Evolutionary conservation across 2,113 vertebrate species (phyloP).

Genomic region (Baryphthengus martii): DNA sequence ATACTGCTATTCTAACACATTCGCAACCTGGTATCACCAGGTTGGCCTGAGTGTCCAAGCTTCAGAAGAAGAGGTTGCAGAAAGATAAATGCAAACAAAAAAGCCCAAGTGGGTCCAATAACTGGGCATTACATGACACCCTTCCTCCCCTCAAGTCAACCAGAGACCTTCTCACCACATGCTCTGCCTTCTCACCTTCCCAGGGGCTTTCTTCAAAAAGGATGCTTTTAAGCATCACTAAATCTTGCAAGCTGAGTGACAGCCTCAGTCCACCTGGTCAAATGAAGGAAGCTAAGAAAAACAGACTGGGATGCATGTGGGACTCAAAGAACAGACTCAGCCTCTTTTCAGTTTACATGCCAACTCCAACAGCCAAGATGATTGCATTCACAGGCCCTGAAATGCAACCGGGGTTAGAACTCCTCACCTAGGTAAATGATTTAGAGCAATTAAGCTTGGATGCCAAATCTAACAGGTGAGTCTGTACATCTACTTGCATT

Average conservation of each 20-base stretch:
- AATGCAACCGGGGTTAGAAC: neutral
- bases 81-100: neutral
- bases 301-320: neutral
- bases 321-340: neutral
- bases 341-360: neutral
- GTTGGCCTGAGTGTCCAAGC: neutral
- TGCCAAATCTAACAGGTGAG: neutral
- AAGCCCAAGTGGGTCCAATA: rapidly evolving
- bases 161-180: neutral
- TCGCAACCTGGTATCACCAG: neutral
- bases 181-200: neutral
- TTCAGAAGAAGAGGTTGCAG: neutral
- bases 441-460: neutral
- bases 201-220: neutral
- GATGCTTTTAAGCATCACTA: neutral
- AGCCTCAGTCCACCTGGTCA: neutral
- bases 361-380: neutral
- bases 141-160: neutral
- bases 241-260: neutral
- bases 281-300: neutral
- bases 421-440: neutral
- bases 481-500: neutral
- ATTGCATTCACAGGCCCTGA: neutral
- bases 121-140: neutral
- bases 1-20: neutral